Percentiles rank a stretch among this genome's conserved stretches.
phyloP scores from a whole-genome alignment of 23 tunicate genomes.

The Phallusia fumigata region DNA sequence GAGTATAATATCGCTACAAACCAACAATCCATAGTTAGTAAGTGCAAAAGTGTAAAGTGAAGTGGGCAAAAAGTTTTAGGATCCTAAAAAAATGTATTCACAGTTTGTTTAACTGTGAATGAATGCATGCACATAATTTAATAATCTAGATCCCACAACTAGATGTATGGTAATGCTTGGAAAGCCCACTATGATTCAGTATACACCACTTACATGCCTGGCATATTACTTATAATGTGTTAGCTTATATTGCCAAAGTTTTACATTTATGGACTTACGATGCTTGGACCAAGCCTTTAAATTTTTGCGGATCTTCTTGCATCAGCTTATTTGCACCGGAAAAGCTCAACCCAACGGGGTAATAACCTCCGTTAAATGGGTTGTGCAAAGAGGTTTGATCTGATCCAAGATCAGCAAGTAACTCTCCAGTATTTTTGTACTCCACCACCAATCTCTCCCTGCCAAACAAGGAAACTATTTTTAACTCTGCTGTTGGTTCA shows the following conservation, averaged over 20 bases:
- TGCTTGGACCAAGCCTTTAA: conserved; percentile 60
- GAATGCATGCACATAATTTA: too few species aligned
- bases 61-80: too few species aligned
- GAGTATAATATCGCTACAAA: too few species aligned
- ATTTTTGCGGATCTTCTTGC: conserved; percentile 41
- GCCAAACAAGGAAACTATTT: not conserved
- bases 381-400: conserved; percentile 97
- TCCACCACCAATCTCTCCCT: conserved; percentile 80
- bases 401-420: conserved; percentile 87
- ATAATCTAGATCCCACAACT: too few species aligned
- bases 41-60: too few species aligned
- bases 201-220: too few species aligned
- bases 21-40: too few species aligned
- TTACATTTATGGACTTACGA: conserved; percentile 48
- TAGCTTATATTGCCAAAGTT: not conserved
- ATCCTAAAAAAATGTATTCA: too few species aligned
- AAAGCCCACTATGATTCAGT: too few species aligned
- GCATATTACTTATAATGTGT: not conserved
- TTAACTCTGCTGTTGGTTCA: too few species aligned
- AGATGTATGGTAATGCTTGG: too few species aligned
- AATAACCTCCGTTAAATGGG: conserved; percentile 93
- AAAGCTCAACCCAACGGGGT: conserved; percentile 65
- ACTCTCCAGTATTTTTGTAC: conserved; percentile 69
- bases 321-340: conserved; percentile 48
- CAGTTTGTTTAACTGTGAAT: too few species aligned